Percentiles rank a stretch among this genome's conserved stretches.
Evolutionary conservation across 2,888 invertebrate genomes (phyloP).

Genomic region (Dolichopus griseipennis): DNA sequence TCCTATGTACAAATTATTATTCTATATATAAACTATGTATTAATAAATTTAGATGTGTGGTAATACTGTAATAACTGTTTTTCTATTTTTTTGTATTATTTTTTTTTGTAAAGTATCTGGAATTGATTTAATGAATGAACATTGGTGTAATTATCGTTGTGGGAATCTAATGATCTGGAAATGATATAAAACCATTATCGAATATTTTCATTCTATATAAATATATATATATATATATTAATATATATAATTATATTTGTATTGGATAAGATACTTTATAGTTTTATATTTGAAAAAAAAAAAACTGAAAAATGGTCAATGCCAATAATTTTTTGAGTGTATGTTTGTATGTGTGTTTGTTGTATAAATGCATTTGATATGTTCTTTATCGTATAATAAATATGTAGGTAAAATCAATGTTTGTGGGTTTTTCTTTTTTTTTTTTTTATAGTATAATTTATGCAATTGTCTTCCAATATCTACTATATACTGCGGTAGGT

Average conservation of each 20-base stretch:
- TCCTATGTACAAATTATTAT: background rate
- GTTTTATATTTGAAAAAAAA: background rate
- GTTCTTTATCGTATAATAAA: too few species aligned
- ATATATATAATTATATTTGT: too few species aligned
- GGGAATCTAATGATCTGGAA: conserved; percentile 6
- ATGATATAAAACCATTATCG: background rate
- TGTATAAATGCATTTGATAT: too few species aligned
- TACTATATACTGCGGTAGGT: too few species aligned
- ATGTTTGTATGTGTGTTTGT: too few species aligned
- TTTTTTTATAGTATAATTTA: too few species aligned
- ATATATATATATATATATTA: too few species aligned
- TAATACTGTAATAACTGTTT: background rate
- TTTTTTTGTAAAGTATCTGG: background rate
- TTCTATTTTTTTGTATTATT: background rate
- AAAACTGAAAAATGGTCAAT: background rate
- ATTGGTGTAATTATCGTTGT: conserved; percentile 6
- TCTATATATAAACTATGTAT: background rate
- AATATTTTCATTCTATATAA: background rate
- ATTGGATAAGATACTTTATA: background rate
- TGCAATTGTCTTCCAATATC: too few species aligned
- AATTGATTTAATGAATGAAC: conserved; percentile 1
- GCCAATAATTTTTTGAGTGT: background rate
- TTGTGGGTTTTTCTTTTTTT: too few species aligned
- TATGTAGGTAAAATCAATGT: too few species aligned
- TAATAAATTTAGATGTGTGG: background rate